These are phyloP conservation scores for Gandaritis pyraliata DNA, from an alignment of 2,888 invertebrate genomes.

Conservation along the genomic window DNA sequence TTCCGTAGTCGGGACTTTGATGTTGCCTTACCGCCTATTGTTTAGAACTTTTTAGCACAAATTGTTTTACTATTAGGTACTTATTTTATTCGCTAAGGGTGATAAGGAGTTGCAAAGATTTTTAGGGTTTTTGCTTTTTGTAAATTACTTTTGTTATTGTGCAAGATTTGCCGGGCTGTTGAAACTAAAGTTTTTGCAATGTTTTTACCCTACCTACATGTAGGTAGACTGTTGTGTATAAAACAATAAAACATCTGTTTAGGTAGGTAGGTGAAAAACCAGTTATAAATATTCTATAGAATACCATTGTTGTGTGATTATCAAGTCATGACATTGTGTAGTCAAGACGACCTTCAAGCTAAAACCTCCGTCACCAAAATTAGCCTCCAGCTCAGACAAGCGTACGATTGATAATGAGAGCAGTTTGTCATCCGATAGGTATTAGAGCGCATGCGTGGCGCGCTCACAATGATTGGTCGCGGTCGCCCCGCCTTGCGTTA, in stretches of 20 bases:
- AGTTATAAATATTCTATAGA: no score
- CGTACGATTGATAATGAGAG: constrained; percentile 10
- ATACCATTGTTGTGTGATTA: no score
- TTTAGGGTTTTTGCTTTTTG: background rate
- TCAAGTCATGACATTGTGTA: no score
- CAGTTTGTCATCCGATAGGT: constrained; percentile 46
- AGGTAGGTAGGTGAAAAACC: no score
- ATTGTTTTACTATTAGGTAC: constrained; percentile 51
- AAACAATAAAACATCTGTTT: no score
- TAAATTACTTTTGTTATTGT: background rate
- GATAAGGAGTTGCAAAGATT: constrained; percentile 18
- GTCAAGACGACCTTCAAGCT: no score
- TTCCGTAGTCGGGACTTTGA: constrained; percentile 45
- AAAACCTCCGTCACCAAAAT: no score
- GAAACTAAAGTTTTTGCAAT: background rate
- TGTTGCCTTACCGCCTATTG: constrained; percentile 42
- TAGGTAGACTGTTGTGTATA: no score
- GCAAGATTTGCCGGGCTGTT: background rate
- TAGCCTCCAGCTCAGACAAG: background rate
- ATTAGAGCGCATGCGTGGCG: constrained; percentile 60
- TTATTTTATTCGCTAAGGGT: constrained; percentile 22
- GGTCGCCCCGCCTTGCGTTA: constrained; percentile 70
- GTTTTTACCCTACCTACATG: background rate
- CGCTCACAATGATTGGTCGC: constrained; percentile 69
- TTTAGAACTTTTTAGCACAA: constrained; percentile 61